Percentiles rank a stretch among this genome's conserved stretches.
phyloP scores from a whole-genome alignment of 2,888 invertebrate species.

The Toxonevra muliebris region DNA sequence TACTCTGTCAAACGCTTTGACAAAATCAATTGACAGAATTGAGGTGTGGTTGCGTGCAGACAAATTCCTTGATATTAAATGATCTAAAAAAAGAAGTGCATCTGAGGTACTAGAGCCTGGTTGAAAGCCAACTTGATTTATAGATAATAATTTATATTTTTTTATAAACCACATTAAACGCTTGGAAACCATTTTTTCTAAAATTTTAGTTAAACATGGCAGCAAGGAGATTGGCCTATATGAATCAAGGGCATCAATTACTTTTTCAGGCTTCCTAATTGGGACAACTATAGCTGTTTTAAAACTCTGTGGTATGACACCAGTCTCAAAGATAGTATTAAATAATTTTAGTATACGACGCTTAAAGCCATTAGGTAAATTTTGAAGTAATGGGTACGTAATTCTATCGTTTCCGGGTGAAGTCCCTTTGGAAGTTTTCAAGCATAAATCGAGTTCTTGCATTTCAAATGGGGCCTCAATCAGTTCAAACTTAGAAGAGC shows the following conservation, averaged over 20 bases:
- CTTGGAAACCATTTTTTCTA: background rate
- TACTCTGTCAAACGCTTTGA: conserved; percentile 10
- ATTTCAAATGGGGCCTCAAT: too few relatives aligned
- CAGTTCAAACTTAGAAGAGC: too few relatives aligned
- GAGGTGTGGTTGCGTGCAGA: conserved; percentile 7
- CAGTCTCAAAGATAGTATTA: background rate
- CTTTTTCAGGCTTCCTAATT: background rate
- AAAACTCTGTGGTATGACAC: conserved; percentile 1
- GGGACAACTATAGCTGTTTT: conserved; percentile 3
- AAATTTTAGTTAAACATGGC: background rate
- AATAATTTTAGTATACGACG: background rate
- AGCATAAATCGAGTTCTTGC: too few relatives aligned
- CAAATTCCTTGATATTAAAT: conserved; percentile 7
- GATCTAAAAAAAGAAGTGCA: conserved; percentile 1
- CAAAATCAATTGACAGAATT: conserved; percentile 12
- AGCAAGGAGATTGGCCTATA: background rate
- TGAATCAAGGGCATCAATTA: background rate
- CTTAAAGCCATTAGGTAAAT: background rate
- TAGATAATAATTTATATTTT: background rate
- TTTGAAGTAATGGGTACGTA: background rate
- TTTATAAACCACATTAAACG: conserved; percentile 2
- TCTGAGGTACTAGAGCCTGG: background rate
- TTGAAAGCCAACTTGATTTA: conserved; percentile 14
- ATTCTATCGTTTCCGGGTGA: conserved; percentile 7
- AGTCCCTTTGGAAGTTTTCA: background rate